phyloP scores from a whole-genome alignment of 1,140 invertebrate genomes.

The Amphibalanus amphitrite region DNA sequence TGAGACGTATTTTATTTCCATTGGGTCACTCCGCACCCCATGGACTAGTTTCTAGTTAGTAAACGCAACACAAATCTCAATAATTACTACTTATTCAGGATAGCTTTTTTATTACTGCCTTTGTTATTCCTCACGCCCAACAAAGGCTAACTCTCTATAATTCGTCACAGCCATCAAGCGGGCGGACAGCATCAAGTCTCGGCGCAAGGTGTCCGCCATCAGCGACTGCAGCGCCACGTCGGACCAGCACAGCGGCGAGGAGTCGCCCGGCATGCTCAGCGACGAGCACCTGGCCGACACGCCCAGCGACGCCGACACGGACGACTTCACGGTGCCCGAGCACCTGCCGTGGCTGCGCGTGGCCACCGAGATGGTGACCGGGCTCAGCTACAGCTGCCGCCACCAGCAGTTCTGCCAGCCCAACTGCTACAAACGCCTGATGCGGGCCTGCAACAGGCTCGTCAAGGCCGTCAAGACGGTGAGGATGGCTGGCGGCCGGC shows the following conservation, averaged over 20 bases:
- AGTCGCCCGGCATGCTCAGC: conserved; percentile 20
- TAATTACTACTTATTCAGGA: no score
- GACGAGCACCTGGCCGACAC: conserved; percentile 8
- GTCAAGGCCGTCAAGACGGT: conserved; percentile 52
- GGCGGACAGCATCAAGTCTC: conserved; percentile 24
- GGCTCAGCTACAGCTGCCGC: conserved; percentile 81
- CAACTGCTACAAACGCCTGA: conserved; percentile 82
- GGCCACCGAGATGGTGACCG: conserved; percentile 65
- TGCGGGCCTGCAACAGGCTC: conserved; percentile 68
- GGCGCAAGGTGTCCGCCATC: conserved; percentile 25
- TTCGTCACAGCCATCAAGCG: conserved; percentile 17
- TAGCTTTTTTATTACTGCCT: not conserved
- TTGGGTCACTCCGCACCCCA: not conserved
- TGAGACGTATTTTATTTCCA: conserved; percentile 4
- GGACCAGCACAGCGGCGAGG: not conserved
- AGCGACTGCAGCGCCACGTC: conserved; percentile 26
- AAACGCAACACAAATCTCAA: not conserved
- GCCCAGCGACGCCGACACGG: conserved; percentile 43
- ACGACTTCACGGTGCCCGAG: conserved; percentile 55
- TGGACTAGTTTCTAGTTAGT: not conserved
- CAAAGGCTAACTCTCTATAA: not conserved
- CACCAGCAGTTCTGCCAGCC: conserved; percentile 90
- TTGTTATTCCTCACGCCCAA: not conserved
- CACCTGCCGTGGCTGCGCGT: conserved; percentile 88
- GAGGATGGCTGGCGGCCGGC: conserved; percentile 2